Conservation (phyloP, 2,888 invertebrate genomes). For the Herminia tarsipennalis region DNA sequence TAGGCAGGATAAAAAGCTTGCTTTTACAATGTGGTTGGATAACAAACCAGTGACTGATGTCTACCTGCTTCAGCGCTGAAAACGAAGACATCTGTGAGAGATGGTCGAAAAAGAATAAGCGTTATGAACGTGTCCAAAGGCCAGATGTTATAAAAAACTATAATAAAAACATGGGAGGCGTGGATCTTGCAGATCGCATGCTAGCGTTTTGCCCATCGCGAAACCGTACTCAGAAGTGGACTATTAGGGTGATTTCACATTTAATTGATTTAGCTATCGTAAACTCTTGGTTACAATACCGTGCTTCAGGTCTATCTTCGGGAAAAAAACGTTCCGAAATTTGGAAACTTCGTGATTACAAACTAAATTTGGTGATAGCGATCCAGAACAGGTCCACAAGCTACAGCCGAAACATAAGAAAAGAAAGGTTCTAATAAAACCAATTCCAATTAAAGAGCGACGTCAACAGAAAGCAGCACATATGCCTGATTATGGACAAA, state of each 20-base stretch:
- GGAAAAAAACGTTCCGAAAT: background rate
- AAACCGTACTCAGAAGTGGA: constrained; percentile 1
- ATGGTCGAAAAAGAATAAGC: too few relatives aligned
- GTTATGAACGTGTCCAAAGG: background rate
- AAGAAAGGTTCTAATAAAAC: background rate
- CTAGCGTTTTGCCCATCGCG: constrained; percentile 6
- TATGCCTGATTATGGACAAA: too few relatives aligned
- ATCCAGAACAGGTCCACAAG: background rate
- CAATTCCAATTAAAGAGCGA: background rate
- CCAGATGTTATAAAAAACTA: constrained; percentile 1
- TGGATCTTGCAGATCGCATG: constrained; percentile 5
- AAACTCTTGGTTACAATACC: background rate
- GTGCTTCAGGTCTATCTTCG: background rate
- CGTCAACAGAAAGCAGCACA: background rate
- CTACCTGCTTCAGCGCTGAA: background rate
- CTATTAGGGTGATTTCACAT: constrained; percentile 1
- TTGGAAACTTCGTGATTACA: background rate
- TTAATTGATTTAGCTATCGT: background rate
- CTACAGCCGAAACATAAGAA: background rate
- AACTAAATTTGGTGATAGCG: background rate
- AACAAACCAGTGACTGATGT: background rate
- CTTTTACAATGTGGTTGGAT: background rate
- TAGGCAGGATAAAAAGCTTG: background rate
- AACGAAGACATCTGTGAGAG: background rate
- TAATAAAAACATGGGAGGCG: constrained; percentile 9